Evolutionary conservation across 2,888 invertebrate species (phyloP).

Genomic region (Polia nebulosa): DNA sequence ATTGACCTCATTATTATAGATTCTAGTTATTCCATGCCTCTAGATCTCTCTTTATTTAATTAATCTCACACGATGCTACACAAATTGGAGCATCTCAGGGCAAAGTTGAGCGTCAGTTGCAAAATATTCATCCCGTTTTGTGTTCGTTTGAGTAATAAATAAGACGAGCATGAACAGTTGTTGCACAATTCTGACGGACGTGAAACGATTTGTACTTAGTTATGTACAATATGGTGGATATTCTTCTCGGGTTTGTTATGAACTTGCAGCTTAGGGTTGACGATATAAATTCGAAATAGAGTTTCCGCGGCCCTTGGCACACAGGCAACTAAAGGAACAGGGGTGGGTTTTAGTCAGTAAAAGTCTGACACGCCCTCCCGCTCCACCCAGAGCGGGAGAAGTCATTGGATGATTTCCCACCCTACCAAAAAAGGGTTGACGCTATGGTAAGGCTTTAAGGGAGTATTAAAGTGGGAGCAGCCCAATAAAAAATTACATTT

Average conservation of each 20-base stretch:
- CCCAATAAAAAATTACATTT: no score
- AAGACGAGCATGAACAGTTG: constrained; percentile 38
- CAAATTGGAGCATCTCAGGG: constrained; percentile 36
- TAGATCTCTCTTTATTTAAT: constrained; percentile 13
- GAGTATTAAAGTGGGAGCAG: no score
- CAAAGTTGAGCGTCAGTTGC: constrained; percentile 58
- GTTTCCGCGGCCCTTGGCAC: no score
- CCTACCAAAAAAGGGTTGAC: no score
- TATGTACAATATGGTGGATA: constrained; percentile 1
- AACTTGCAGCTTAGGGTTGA: constrained; percentile 11
- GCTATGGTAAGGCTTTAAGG: not conserved
- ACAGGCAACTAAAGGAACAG: no score
- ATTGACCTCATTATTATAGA: not conserved
- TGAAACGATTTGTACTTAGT: constrained; percentile 43
- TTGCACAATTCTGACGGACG: constrained; percentile 56
- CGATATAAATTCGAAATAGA: no score
- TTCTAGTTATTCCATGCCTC: not conserved
- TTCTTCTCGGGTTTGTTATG: not conserved
- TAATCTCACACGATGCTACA: constrained; percentile 25
- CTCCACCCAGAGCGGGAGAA: no score
- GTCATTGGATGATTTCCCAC: no score
- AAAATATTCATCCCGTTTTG: constrained; percentile 58
- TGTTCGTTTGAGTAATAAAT: constrained; percentile 58
- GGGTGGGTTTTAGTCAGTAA: no score
- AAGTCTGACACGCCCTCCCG: no score